Evolutionary conservation across 2,797 vertebrate species (phyloP).

Genomic region (Poeciliopsis turneri): DNA sequence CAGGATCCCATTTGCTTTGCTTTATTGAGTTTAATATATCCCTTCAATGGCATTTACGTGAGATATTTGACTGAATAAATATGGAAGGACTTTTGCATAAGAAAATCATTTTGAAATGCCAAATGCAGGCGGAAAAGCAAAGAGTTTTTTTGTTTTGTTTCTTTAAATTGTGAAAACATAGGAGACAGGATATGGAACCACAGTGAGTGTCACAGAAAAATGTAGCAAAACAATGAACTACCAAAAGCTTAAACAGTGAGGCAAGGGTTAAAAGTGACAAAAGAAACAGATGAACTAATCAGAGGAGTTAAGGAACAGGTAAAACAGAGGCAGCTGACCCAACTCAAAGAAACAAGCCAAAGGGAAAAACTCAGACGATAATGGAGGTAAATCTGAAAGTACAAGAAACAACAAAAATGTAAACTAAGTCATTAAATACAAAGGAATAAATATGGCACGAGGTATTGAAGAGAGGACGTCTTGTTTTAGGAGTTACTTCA

Average conservation of each 20-base stretch:
- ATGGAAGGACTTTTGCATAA: conserved; percentile 11
- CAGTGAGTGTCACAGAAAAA: neutral
- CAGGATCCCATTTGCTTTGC: neutral
- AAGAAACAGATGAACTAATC: too few species aligned
- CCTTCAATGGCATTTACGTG: neutral
- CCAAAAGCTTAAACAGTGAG: too few species aligned
- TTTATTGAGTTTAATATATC: conserved; percentile 4
- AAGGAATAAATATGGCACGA: neutral
- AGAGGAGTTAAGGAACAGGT: too few species aligned
- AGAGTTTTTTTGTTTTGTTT: neutral
- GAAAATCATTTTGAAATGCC: conserved; percentile 23
- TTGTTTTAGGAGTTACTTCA: neutral
- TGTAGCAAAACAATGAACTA: too few species aligned
- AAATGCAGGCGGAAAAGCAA: conserved; percentile 8
- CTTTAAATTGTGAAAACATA: too few species aligned
- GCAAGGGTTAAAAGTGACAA: too few species aligned
- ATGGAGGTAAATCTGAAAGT: neutral
- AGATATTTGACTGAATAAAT: conserved; percentile 17
- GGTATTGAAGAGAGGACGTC: neutral
- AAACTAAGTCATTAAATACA: neutral
- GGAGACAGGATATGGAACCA: too few species aligned
- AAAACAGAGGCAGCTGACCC: too few species aligned
- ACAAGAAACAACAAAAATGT: neutral
- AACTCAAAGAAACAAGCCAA: too few species aligned
- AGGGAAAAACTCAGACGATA: too few species aligned